These are phyloP conservation scores for Periophthalmodon schlosseri DNA, from an alignment of 2,113 vertebrate species.

Conservation along the genomic window DNA sequence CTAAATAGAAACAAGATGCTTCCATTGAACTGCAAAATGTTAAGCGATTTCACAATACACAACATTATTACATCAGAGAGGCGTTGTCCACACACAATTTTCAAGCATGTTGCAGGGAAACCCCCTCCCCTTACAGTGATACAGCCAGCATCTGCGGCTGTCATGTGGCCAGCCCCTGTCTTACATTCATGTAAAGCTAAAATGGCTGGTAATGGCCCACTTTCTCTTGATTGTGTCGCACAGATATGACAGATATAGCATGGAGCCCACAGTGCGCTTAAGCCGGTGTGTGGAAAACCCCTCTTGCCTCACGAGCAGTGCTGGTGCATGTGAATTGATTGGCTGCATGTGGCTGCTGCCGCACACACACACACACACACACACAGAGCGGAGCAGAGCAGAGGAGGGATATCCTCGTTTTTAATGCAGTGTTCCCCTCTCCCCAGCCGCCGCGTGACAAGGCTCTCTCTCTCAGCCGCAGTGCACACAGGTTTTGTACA, in stretches of 20 bases:
- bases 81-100: not conserved
- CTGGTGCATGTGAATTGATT: conserved; percentile 66
- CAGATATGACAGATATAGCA: not conserved
- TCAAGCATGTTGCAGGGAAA: not conserved
- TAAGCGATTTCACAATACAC: not conserved
- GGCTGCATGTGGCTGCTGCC: conserved; percentile 47
- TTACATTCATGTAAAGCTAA: not conserved
- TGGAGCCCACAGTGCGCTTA: not conserved
- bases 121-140: not conserved
- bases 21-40: not conserved
- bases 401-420: conserved; percentile 53
- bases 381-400: not conserved
- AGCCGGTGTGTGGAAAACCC: not conserved
- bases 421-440: conserved; percentile 61
- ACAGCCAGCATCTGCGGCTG: not conserved
- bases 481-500: not conserved
- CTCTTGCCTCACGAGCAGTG: conserved; percentile 7
- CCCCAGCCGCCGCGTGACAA: conserved; percentile 34
- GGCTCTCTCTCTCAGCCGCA: conserved; percentile 13
- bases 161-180: not conserved
- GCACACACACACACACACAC: conserved; percentile 5
- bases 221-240: not conserved
- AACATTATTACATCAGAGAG: not conserved
- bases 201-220: not conserved
- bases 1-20: not conserved